These are phyloP conservation scores for Anthonomus grandis DNA, from an alignment of 1,140 invertebrate species.

Conservation along the genomic window DNA sequence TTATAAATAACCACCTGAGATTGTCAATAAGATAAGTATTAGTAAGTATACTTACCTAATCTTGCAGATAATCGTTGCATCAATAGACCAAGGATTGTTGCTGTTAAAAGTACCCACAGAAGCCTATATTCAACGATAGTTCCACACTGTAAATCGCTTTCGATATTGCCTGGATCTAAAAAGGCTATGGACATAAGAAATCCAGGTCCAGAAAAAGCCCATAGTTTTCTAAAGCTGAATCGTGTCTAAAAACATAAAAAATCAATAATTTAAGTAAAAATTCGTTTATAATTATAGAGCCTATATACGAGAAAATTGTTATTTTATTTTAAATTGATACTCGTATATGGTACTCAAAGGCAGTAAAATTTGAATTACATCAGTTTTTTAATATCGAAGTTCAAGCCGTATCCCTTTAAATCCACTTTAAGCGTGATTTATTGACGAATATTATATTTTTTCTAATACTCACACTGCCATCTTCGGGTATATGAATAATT, in stretches of 20 bases:
- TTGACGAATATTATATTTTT: too few species aligned
- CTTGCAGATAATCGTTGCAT: constrained; percentile 84
- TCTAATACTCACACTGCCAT: too few species aligned
- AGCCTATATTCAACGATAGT: constrained; percentile 73
- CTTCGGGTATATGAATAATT: background rate
- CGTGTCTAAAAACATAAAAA: constrained; percentile 5
- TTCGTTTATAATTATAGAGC: too few species aligned
- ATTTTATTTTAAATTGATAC: too few species aligned
- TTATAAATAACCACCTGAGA: background rate
- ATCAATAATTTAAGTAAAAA: too few species aligned
- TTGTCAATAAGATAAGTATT: background rate
- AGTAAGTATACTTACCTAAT: constrained; percentile 55
- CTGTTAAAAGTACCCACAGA: constrained; percentile 82
- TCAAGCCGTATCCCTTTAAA: too few species aligned
- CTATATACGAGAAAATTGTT: too few species aligned
- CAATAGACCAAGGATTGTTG: constrained; percentile 82
- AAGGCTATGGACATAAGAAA: constrained; percentile 94
- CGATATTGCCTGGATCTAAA: constrained; percentile 90
- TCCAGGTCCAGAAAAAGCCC: constrained; percentile 90
- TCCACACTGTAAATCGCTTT: constrained; percentile 86
- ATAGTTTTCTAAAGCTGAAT: constrained; percentile 86
- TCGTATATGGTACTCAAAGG: too few species aligned
- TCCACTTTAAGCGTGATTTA: too few species aligned
- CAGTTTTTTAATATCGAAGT: too few species aligned
- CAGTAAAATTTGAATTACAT: too few species aligned